Base-by-base conservation (phyloP, 2,113 vertebrate genomes). In the Oryzias curvinotus region DNA sequence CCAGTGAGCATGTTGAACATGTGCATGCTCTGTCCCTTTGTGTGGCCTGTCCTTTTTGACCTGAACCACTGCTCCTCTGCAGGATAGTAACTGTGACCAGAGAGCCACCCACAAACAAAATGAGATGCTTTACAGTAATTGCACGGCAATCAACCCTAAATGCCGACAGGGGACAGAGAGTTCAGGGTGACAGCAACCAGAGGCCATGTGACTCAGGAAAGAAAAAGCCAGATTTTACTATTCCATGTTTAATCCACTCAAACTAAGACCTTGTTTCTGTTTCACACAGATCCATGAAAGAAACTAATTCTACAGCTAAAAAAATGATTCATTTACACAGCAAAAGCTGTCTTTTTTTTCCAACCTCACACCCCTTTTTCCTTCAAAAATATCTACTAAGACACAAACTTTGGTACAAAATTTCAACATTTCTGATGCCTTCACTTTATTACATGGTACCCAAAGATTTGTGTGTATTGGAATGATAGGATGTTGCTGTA, bases 71-170 rank as follows among this genome's bases (percentile, higher is more conserved):
- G 79, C 68, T 63, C 46, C 67, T 65, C 62, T 49, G 56, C 51
- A 72, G 68, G 56, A 66, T 13, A 21, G 57, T 25, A 8, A 61
- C 58, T 71, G 67, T 63, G 70, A 19, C 43, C 30, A 49, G 41
- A 28, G 45, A 75, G 59, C 55, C 25, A 7, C 41, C 16, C 57
- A 61, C 50, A 72, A 50, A 75, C 60, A 78, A 61, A 62, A 49
- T 12, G 41, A 71, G 60, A 70, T 72, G 72, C 71, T 75, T 71
- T 65, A 61, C 66, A 68, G 74, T 78, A 81, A 86, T 83, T 84
- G 85, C 81, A 82, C 78, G 81, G 73, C 68, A 66, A 82, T 85
- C 77, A 75, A 15, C 48, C 59, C 42, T 64, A 64, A 65, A 69
- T 77, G 2, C 57, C 3, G 57, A 13, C 66, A 65, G 47, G 48